Percentiles rank a stretch among this genome's conserved stretches.
These are phyloP conservation scores for Philopotamus ludificatus DNA, from an alignment of 1,140 invertebrate genomes.

Conservation along the genomic window DNA sequence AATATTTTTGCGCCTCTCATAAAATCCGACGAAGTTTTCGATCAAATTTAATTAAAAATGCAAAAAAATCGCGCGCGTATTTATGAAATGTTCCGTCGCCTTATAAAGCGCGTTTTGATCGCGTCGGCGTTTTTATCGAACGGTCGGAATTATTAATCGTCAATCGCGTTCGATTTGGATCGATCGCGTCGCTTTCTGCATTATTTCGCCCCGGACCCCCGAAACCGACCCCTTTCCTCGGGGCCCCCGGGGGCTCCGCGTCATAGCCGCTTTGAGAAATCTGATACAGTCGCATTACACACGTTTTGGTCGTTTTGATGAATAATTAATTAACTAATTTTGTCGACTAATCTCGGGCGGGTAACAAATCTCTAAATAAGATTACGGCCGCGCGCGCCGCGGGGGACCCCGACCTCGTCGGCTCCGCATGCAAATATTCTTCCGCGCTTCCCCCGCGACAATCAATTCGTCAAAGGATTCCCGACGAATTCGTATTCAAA, in stretches of 20 bases:
- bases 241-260: background rate
- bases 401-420: background rate
- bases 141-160: too few species aligned
- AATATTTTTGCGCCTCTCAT: too few species aligned
- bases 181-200: too few species aligned
- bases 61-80: too few species aligned
- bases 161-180: constrained; percentile 1
- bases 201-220: background rate
- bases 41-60: too few species aligned
- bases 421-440: constrained; percentile 1
- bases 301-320: constrained; percentile 40
- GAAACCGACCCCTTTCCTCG: background rate
- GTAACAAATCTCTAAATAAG: constrained; percentile 41
- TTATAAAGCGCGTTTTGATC: too few species aligned
- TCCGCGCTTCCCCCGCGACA: background rate
- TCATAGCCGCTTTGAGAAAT: constrained; percentile 31
- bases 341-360: constrained; percentile 40
- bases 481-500: too few species aligned
- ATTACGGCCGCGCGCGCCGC: constrained; percentile 33
- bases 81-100: too few species aligned
- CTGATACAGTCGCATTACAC: constrained; percentile 38
- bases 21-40: too few species aligned
- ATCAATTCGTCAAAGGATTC: constrained; percentile 25
- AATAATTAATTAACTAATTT: constrained; percentile 43
- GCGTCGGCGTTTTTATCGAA: too few species aligned